These are phyloP conservation scores for Oplegnathus fasciatus DNA, from an alignment of 2,113 vertebrate species.

Conservation along the genomic window DNA sequence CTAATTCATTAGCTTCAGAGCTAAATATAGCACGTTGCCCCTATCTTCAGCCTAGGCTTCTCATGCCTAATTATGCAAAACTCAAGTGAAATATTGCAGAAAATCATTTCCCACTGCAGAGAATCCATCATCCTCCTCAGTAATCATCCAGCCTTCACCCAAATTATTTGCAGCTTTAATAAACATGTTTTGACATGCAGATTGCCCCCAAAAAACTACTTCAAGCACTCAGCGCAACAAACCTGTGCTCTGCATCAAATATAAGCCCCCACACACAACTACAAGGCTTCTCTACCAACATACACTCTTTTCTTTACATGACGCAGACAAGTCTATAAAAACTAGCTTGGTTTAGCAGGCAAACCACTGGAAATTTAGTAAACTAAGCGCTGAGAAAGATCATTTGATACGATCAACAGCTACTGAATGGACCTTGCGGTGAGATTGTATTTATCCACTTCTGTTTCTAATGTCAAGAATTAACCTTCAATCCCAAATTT, in stretches of 20 bases:
- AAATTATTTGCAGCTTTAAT: constrained; percentile 66
- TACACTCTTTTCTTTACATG: not conserved
- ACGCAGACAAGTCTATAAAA: not conserved
- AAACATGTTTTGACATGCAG: constrained; percentile 64
- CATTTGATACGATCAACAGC: not conserved
- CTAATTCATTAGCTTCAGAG: constrained; percentile 72
- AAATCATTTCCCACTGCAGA: constrained; percentile 62
- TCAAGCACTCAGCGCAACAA: constrained; percentile 15
- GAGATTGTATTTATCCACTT: not conserved
- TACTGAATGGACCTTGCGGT: not conserved
- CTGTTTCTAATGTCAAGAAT: not conserved
- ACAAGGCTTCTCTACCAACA: not conserved
- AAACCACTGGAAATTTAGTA: not conserved
- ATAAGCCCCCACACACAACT: constrained; percentile 1
- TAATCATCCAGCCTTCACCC: constrained; percentile 44
- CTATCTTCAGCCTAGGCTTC: constrained; percentile 54
- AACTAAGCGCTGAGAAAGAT: too few species aligned
- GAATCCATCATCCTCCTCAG: constrained; percentile 60
- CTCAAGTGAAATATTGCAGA: constrained; percentile 68
- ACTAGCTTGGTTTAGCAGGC: too few species aligned
- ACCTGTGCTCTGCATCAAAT: constrained; percentile 31
- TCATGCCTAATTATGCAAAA: constrained; percentile 75
- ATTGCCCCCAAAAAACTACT: constrained; percentile 41
- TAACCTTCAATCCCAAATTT: not conserved
- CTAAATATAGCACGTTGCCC: constrained; percentile 68